Percentiles rank a stretch among this genome's conserved stretches.
Conservation (phyloP, 2,113 vertebrate species). For the Malurus elegans region DNA sequence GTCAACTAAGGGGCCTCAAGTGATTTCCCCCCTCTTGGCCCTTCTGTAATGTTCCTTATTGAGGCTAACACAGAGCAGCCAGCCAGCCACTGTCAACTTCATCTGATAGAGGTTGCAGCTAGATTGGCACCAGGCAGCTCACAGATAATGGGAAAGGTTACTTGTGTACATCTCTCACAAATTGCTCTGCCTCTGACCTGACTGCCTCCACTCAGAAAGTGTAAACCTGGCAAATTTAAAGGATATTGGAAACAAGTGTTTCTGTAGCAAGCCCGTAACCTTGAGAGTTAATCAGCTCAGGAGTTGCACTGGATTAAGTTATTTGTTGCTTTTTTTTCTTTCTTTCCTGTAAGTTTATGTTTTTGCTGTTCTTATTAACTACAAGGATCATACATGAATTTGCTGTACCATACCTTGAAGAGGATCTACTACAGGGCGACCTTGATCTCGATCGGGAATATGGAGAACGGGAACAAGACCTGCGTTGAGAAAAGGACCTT, state of each 20-base stretch:
- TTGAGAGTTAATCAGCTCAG: background rate
- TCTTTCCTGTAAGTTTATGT: background rate
- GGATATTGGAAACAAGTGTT: background rate
- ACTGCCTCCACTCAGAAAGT: background rate
- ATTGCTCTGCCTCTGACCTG: conserved; percentile 31
- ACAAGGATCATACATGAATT: background rate
- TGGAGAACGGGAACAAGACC: conserved; percentile 87
- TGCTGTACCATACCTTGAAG: conserved; percentile 84
- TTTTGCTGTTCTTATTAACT: background rate
- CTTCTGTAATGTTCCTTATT: conserved; percentile 14
- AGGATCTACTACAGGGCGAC: conserved; percentile 88
- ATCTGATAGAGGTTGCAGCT: conserved; percentile 32
- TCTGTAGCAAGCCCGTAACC: background rate
- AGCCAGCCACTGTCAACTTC: conserved; percentile 32
- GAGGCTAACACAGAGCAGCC: conserved; percentile 32
- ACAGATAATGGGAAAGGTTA: conserved; percentile 57
- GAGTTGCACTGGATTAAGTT: background rate
- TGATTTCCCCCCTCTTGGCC: background rate
- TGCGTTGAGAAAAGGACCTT: conserved; percentile 83
- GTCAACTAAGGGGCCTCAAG: background rate
- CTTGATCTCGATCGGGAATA: conserved; percentile 92
- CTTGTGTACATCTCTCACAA: conserved; percentile 41
- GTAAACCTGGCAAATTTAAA: conserved; percentile 25
- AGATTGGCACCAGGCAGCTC: conserved; percentile 18
- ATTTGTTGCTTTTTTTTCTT: background rate